These are phyloP conservation scores for Bostrychus sinensis DNA, from an alignment of 2,113 vertebrate genomes.

Conservation along the genomic window DNA sequence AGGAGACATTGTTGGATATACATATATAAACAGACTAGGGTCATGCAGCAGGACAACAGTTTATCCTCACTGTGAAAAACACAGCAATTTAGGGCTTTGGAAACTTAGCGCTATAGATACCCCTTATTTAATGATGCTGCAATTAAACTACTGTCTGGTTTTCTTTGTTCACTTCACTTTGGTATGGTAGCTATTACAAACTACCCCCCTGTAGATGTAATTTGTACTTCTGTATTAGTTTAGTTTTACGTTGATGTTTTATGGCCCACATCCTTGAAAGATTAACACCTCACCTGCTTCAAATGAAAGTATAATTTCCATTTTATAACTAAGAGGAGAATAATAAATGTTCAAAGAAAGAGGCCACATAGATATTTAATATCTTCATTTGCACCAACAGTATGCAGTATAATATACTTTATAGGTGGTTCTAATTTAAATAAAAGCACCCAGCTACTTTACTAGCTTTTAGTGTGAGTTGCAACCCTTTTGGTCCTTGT, in stretches of 20 bases:
- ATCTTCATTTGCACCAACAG: slow-evolving; percentile 57
- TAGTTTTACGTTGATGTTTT: background rate
- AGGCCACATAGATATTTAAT: slow-evolving; percentile 56
- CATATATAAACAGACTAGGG: no score
- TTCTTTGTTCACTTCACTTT: background rate
- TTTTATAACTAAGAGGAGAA: background rate
- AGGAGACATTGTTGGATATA: no score
- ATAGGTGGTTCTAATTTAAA: slow-evolving; percentile 34
- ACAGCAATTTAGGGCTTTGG: no score
- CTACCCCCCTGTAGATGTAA: slow-evolving; percentile 35
- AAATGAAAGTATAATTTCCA: slow-evolving; percentile 2
- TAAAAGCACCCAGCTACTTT: slow-evolving; percentile 44
- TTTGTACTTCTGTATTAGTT: slow-evolving; percentile 9
- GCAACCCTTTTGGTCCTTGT: no score
- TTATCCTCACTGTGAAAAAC: background rate
- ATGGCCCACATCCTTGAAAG: background rate
- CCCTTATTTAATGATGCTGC: no score
- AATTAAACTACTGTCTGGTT: slow-evolving; percentile 3
- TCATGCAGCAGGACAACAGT: no score
- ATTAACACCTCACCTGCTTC: background rate
- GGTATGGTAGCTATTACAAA: slow-evolving; percentile 18
- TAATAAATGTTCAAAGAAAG: slow-evolving; percentile 31
- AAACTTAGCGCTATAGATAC: no score
- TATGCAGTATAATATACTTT: slow-evolving; percentile 35
- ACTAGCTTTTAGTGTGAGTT: slow-evolving; percentile 15